Base-by-base conservation (phyloP, 2,797 vertebrate species). In the Poecilia picta region DNA sequence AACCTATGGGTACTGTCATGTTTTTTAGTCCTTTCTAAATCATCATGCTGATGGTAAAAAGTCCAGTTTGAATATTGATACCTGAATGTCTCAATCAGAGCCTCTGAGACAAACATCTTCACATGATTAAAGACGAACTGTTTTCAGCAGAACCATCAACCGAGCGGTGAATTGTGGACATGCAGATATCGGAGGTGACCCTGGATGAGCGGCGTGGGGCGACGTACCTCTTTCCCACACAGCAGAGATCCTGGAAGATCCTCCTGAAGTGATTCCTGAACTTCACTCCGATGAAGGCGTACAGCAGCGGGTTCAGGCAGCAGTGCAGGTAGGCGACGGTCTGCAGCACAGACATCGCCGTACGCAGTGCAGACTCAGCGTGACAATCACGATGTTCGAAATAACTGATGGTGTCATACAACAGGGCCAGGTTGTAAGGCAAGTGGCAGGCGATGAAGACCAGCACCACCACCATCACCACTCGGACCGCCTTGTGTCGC, bases 281-380 rank as follows among this genome's bases (percentile, higher is more conserved):
- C 89, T 96, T 97, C 47, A 97, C 97, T 0, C 98, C 98, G 0
- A 98, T 89, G 31, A 99, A 99, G 0, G 97, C 57, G 57, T 59
- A 59, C 57, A 59, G 57, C 28, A 59, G 89, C 0, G 98, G 98
- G 88, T 99, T 99, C 70, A 98, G 89, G 49, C 98, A 98, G 85
- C 98, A 98, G 89, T 97, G 98, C 74, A 98, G 95, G 92, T 98
- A 99, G 12, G 98, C 97, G 57, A 98, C 8, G 20, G 93, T 94
- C 91, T 97, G 94, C 0, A 96, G 95, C 78, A 94, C 15, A 0
- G 70, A 92, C 55, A 84, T 85, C 0, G 78, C 75, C 3, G 93
- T 91, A 2, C 76, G 6, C 41, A 93, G 39, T 2, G n/a, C n/a
- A n/a, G 2, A 6, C 2, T 25, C 4, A n/a, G n/a, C n/a, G n/a